phyloP scores from a whole-genome alignment of 2,797 vertebrate genomes.

The Macroramphosus scolopax region DNA sequence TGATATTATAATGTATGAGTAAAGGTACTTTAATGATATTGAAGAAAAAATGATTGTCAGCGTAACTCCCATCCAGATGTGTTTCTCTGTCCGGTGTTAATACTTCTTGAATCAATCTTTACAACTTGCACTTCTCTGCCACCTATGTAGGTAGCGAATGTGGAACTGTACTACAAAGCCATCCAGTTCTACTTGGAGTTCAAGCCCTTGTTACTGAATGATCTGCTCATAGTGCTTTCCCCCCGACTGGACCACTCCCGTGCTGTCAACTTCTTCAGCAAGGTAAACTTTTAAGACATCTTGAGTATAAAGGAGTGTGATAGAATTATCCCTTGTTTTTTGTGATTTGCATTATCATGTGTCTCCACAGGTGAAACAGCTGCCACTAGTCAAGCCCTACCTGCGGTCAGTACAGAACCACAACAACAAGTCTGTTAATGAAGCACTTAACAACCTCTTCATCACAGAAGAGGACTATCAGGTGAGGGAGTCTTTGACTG shows the following conservation, averaged over 20 bases:
- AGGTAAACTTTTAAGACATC: slow-evolving; percentile 76
- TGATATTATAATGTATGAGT: too few species aligned
- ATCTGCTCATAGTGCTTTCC: slow-evolving; percentile 96
- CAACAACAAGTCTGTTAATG: slow-evolving; percentile 99
- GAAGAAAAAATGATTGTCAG: too few species aligned
- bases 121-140: background rate
- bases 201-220: slow-evolving; percentile 97
- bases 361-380: slow-evolving; percentile 88
- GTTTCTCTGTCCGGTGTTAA: too few species aligned
- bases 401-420: slow-evolving; percentile 98
- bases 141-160: slow-evolving; percentile 91
- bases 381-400: slow-evolving; percentile 95
- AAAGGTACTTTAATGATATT: too few species aligned
- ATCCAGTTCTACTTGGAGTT: slow-evolving; percentile 98
- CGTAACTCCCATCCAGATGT: too few species aligned
- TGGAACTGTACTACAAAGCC: slow-evolving; percentile 98
- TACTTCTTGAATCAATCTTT: too few species aligned
- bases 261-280: slow-evolving; percentile 95
- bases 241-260: slow-evolving; percentile 97
- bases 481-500: slow-evolving; percentile 66
- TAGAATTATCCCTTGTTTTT: background rate
- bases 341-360: background rate
- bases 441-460: slow-evolving; percentile 98
- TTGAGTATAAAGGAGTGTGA: too few species aligned
- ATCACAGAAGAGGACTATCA: slow-evolving; percentile 99